Evolutionary conservation across 2,797 vertebrate species (phyloP).

Genomic region (Erithacus rubecula): DNA sequence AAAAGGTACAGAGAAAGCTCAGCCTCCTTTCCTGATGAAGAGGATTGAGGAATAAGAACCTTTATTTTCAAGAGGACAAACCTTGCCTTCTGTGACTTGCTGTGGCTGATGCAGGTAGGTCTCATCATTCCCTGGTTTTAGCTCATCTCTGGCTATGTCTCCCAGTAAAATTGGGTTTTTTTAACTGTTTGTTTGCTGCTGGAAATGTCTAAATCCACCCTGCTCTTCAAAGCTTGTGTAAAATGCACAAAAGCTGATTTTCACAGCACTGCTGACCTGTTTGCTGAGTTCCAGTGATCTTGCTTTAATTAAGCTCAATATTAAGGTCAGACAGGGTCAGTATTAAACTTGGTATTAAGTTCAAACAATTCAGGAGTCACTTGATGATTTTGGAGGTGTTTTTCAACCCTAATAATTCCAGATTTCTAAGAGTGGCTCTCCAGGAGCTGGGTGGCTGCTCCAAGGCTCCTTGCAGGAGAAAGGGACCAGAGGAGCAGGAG

Average conservation of each 20-base stretch:
- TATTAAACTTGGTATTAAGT: neutral
- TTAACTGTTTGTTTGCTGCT: neutral
- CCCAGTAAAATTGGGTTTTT: rapidly evolving
- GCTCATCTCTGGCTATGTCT: rapidly evolving
- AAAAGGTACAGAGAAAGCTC: rapidly evolving
- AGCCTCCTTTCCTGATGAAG: rapidly evolving
- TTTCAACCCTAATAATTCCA: neutral
- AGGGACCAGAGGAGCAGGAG: rapidly evolving
- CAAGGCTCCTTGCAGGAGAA: neutral
- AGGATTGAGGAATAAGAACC: rapidly evolving
- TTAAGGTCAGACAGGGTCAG: neutral
- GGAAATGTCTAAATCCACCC: rapidly evolving
- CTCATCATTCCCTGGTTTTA: rapidly evolving
- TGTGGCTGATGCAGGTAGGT: neutral
- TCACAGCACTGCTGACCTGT: rapidly evolving
- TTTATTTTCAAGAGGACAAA: neutral
- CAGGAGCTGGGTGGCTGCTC: neutral
- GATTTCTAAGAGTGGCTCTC: neutral
- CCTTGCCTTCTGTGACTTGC: rapidly evolving
- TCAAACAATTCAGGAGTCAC: neutral
- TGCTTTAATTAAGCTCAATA: neutral
- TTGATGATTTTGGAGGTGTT: neutral
- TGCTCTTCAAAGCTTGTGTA: neutral
- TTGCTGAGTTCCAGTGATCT: neutral
- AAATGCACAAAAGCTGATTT: rapidly evolving